Evolutionary conservation across 2,888 invertebrate genomes (phyloP), one percentile per base, ranked within the genome.

Genomic region (Laothoe populi): DNA sequence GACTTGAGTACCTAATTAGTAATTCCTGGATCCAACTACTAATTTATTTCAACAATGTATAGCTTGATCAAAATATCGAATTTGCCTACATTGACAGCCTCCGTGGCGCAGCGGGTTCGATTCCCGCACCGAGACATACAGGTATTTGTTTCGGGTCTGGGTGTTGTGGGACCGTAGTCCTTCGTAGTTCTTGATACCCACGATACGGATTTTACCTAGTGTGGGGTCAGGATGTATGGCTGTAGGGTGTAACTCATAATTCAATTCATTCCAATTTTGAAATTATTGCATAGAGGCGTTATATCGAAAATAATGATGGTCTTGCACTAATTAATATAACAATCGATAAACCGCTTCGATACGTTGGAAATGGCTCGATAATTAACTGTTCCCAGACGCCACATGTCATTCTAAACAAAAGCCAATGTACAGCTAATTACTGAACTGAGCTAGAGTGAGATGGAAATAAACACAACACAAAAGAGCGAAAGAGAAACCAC

Each of bases 371-470:
- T 82, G 83, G 74, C 70, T 76, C 81, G 76, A 83, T 88, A 88
- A 90, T 87, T 87, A 87, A 83, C 82, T 70, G 78, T 79, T 79
- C 76, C 81, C 82, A 80, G 79, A 75, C 78, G 77, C 88, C 92
- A 92, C 90, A 92, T 92, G 92, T 90, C 91, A 88, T 82, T 88
- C 82, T 79, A 84, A 87, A 90, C 87, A 88, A 88, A 89, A 87
- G 85, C 83, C 74, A 78, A 77, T 78, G 77, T 84, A 89, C 88
- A 90, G 83, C 88, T 92, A 92, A 92, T 91, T 92, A 91, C 84
- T 77, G 75, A 35, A 31, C 48, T 26, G 23, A 76, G 72, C 59
- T 16, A 62, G 78, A 87, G 49, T 64, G 75, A 66, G 85, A 86
- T 35, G 48, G 69, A 61, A 4, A 66, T 66, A 79, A 31, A 40